Evolutionary conservation across 2,888 invertebrate species (phyloP).

Genomic region (Emmelina monodactyla): DNA sequence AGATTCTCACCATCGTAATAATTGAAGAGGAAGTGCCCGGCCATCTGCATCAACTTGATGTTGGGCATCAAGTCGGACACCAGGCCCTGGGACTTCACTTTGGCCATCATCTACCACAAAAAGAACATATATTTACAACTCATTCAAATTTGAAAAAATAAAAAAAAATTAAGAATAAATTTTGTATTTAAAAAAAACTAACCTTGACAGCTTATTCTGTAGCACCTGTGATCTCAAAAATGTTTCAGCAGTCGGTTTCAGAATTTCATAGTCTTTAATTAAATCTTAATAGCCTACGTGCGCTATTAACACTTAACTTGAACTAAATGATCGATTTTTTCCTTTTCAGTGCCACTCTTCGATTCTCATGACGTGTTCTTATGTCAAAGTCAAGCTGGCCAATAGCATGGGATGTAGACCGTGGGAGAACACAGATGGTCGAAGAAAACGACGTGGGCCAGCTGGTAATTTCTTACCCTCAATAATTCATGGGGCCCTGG

Average conservation of each 20-base stretch:
- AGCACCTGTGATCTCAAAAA: not conserved
- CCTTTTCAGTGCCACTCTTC: conserved; percentile 28
- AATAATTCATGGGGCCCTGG: no score
- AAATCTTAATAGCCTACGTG: conserved; percentile 4
- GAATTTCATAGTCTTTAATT: conserved; percentile 2
- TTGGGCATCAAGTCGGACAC: conserved; percentile 87
- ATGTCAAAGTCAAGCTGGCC: no score
- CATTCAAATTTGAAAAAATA: not conserved
- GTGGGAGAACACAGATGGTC: no score
- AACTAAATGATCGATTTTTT: conserved; percentile 36
- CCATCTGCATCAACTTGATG: conserved; percentile 77
- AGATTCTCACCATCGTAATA: conserved; percentile 70
- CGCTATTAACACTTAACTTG: not conserved
- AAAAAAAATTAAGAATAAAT: not conserved
- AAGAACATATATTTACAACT: conserved; percentile 2
- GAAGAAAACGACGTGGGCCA: no score
- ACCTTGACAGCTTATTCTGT: not conserved
- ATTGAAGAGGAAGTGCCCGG: conserved; percentile 82
- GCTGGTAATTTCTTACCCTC: no score
- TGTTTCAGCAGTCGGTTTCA: no score
- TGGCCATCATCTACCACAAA: conserved; percentile 51
- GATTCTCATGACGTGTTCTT: conserved; percentile 42
- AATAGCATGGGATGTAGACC: no score
- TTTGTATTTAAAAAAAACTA: not conserved
- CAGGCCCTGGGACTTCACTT: conserved; percentile 67